phyloP scores from a whole-genome alignment of 2,888 invertebrate species.

The Lagria hirta region DNA sequence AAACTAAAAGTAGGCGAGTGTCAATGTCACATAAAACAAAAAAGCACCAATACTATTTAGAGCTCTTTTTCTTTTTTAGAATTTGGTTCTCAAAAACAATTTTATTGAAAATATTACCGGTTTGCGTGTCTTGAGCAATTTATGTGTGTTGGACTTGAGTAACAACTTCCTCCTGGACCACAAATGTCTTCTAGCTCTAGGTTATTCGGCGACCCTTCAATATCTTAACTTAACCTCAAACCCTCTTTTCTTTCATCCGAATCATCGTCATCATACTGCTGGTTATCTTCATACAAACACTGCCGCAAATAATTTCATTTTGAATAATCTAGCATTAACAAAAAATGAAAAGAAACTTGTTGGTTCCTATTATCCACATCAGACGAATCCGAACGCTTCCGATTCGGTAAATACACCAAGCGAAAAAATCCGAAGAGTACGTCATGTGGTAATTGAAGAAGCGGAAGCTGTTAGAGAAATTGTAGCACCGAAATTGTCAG shows the following conservation, averaged over 20 bases:
- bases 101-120: constrained; percentile 63
- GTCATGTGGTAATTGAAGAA: constrained; percentile 54
- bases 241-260: constrained; percentile 63
- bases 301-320: constrained; percentile 56
- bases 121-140: constrained; percentile 57
- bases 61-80: constrained; percentile 48
- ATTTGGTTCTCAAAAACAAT: constrained; percentile 64
- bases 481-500: constrained; percentile 38
- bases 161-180: constrained; percentile 66
- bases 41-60: constrained; percentile 2
- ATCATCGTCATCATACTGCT: constrained; percentile 59
- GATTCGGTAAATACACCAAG: constrained; percentile 18
- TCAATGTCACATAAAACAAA: no score
- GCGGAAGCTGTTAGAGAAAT: constrained; percentile 48
- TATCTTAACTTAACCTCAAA: constrained; percentile 63
- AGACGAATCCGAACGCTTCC: constrained; percentile 10
- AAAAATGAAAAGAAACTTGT: constrained; percentile 58
- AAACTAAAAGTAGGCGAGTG: no score
- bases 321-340: constrained; percentile 58
- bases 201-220: constrained; percentile 58
- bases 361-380: constrained; percentile 50
- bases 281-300: constrained; percentile 61
- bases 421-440: constrained; percentile 46
- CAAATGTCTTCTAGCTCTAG: constrained; percentile 58
- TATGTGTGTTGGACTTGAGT: constrained; percentile 64